These are phyloP conservation scores for Hippocampus barbouri DNA, from an alignment of 2,113 vertebrate species.

Conservation along the genomic window DNA sequence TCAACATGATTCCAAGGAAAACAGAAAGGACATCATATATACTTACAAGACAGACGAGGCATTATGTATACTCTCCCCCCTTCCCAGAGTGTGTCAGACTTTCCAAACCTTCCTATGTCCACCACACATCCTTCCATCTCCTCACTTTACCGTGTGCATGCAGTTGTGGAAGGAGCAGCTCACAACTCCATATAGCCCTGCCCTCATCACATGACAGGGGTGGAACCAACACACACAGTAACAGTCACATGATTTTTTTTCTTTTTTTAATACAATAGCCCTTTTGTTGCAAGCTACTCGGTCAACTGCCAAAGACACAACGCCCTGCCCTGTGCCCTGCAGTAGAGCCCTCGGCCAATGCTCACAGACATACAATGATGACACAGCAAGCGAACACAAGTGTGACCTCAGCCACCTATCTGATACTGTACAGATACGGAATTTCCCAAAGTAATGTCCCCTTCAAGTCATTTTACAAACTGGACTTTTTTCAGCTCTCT, in stretches of 20 bases:
- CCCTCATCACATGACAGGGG: slow-evolving; percentile 72
- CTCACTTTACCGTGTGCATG: slow-evolving; percentile 10
- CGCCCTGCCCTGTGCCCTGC: slow-evolving; percentile 64
- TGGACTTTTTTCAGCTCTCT: not conserved
- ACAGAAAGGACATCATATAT: slow-evolving; percentile 22
- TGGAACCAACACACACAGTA: slow-evolving; percentile 35
- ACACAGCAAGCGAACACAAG: slow-evolving; percentile 28
- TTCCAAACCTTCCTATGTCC: not conserved
- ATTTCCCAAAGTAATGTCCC: not conserved
- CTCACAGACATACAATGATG: slow-evolving; percentile 18
- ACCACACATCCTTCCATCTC: slow-evolving; percentile 11
- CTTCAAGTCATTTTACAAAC: not conserved
- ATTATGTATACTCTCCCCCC: not conserved
- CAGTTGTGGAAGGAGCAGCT: slow-evolving; percentile 39
- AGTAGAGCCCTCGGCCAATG: slow-evolving; percentile 16
- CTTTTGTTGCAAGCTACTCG: slow-evolving; percentile 68
- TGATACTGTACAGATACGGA: not conserved
- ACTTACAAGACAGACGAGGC: slow-evolving; percentile 9
- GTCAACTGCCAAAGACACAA: slow-evolving; percentile 60
- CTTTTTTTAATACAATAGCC: slow-evolving; percentile 52
- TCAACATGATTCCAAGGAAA: not conserved
- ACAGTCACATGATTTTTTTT: slow-evolving; percentile 65
- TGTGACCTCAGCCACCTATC: slow-evolving; percentile 16
- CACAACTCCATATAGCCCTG: slow-evolving; percentile 62
- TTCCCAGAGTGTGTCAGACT: slow-evolving; percentile 2